A percentile compares a stretch with the other conserved stretches of the same genome.
Conservation (phyloP, 2,113 vertebrate species). For the Dipodomys spectabilis region DNA sequence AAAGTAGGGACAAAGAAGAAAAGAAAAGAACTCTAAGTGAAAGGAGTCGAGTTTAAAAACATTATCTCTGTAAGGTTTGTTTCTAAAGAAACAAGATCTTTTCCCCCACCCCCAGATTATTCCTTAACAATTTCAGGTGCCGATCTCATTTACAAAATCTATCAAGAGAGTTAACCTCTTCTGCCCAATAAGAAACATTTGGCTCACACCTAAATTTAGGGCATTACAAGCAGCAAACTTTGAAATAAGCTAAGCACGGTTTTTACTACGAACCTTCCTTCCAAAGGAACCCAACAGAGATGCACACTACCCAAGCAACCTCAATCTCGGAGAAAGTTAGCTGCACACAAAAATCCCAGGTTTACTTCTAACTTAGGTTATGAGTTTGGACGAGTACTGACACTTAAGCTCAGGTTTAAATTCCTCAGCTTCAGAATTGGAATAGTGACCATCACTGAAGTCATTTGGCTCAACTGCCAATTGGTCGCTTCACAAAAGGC, state of each 20-base stretch:
- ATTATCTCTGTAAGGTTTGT: neutral
- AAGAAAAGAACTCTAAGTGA: neutral
- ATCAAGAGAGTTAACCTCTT: neutral
- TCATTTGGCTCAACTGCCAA: neutral
- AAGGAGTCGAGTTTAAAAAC: neutral
- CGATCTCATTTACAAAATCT: neutral
- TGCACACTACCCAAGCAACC: neutral
- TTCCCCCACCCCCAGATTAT: neutral
- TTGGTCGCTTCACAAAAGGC: neutral
- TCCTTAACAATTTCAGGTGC: neutral
- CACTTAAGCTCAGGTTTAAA: neutral
- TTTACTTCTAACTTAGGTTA: neutral
- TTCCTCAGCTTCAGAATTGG: neutral
- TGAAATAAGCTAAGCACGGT: neutral
- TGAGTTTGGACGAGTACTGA: neutral
- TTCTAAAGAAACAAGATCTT: constrained; percentile 25
- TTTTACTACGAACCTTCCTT: neutral
- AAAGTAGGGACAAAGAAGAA: neutral
- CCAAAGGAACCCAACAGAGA: neutral
- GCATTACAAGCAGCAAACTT: neutral
- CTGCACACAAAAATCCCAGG: neutral
- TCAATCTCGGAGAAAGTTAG: neutral
- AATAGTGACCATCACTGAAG: neutral
- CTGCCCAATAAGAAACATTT: neutral
- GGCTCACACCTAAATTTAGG: neutral